Conservation (phyloP, 1,140 invertebrate species). For the Euura lappo region DNA sequence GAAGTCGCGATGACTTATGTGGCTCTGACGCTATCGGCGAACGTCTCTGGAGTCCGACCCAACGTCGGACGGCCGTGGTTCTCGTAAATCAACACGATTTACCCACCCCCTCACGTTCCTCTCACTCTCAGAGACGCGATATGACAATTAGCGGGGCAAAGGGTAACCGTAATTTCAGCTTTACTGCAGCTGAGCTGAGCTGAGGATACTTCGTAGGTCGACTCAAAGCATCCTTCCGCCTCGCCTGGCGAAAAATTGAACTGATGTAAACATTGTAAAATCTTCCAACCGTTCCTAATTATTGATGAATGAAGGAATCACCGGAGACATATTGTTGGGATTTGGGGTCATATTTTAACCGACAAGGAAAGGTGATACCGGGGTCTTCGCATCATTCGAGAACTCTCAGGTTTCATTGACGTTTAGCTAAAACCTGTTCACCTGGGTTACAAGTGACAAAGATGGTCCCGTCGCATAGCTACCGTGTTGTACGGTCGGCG, state of each 20-base stretch:
- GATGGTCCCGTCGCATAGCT: neutral
- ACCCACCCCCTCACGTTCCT: constrained; percentile 48
- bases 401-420: neutral
- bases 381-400: neutral
- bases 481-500: neutral
- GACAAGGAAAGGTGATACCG: neutral
- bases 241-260: no score
- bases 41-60: constrained; percentile 57
- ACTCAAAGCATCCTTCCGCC: no score
- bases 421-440: neutral
- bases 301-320: no score
- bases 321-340: no score
- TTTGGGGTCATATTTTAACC: no score
- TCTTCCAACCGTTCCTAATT: no score
- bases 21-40: constrained; percentile 62
- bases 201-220: no score
- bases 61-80: constrained; percentile 47
- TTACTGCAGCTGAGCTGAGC: neutral
- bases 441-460: neutral
- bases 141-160: constrained; percentile 51
- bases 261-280: no score
- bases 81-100: constrained; percentile 62
- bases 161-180: constrained; percentile 26
- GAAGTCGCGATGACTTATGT: constrained; percentile 61
- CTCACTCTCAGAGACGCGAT: constrained; percentile 38